A percentile compares a stretch with the other conserved stretches of the same genome.
These are phyloP conservation scores for Tridacna crocea DNA, from an alignment of 2,888 invertebrate genomes.

Conservation along the genomic window DNA sequence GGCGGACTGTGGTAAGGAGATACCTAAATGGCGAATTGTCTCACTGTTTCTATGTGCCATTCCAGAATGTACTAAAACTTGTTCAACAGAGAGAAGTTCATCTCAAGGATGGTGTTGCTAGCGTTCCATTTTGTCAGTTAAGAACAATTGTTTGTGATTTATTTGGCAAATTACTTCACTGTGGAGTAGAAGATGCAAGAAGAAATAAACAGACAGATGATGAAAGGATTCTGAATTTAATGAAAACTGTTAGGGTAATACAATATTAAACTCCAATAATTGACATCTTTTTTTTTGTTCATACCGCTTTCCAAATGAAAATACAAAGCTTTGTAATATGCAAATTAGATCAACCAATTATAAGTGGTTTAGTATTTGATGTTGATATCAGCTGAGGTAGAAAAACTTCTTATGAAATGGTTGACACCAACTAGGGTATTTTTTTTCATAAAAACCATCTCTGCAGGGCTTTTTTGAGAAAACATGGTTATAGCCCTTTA, in stretches of 20 bases:
- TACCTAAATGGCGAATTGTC: slow-evolving; percentile 63
- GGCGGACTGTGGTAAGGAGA: slow-evolving; percentile 61
- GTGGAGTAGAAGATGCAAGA: slow-evolving; percentile 54
- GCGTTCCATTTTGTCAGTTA: slow-evolving; percentile 85
- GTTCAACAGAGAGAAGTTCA: slow-evolving; percentile 86
- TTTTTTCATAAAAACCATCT: too few species aligned
- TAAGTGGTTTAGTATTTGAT: too few species aligned
- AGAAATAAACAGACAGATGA: slow-evolving; percentile 17
- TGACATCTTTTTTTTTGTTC: neutral
- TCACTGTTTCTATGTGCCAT: slow-evolving; percentile 85
- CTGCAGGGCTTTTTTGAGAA: too few species aligned
- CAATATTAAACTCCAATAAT: neutral
- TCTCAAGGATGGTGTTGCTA: slow-evolving; percentile 86
- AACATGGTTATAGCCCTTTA: too few species aligned
- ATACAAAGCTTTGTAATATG: too few species aligned
- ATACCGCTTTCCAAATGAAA: neutral
- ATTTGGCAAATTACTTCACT: slow-evolving; percentile 62
- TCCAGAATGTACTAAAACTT: slow-evolving; percentile 86
- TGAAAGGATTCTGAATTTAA: slow-evolving; percentile 36
- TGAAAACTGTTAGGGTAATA: neutral
- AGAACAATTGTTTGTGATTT: slow-evolving; percentile 65
- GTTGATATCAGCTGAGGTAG: too few species aligned
- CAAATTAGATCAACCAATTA: too few species aligned
- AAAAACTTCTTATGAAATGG: too few species aligned
- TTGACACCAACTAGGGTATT: too few species aligned